Percentiles rank a stretch among this genome's conserved stretches.
phyloP scores from a whole-genome alignment of 2,888 invertebrate genomes.

The Athetis lepigone region DNA sequence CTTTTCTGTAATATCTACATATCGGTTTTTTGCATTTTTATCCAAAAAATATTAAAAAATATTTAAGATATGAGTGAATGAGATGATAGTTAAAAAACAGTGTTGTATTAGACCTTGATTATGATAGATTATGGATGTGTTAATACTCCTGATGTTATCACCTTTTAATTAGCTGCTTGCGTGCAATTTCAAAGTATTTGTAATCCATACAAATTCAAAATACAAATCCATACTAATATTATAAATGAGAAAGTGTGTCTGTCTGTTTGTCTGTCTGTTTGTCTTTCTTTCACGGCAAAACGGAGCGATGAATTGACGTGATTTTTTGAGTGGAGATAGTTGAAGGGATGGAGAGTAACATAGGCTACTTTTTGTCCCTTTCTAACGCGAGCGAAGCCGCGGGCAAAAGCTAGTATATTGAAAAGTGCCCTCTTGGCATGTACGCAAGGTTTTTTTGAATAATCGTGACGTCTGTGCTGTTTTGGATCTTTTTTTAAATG shows the following conservation, averaged over 20 bases:
- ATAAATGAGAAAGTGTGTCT: too few species aligned
- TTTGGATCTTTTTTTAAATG: not conserved
- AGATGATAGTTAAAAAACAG: conserved; percentile 9
- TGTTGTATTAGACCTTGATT: conserved; percentile 44
- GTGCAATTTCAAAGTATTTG: not conserved
- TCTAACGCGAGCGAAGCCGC: too few species aligned
- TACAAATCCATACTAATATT: too few species aligned
- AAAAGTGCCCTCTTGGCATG: not conserved
- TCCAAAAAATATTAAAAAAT: not conserved
- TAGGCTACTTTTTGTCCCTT: too few species aligned
- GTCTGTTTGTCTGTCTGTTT: too few species aligned
- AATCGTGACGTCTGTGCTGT: too few species aligned
- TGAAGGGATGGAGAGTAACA: too few species aligned
- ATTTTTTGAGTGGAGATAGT: too few species aligned
- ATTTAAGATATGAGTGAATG: conserved; percentile 8
- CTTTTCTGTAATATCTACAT: too few species aligned
- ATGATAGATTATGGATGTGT: conserved; percentile 22
- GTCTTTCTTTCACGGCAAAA: too few species aligned
- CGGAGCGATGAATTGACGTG: too few species aligned
- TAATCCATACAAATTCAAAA: conserved; percentile 2
- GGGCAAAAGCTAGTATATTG: not conserved
- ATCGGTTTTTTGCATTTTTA: not conserved
- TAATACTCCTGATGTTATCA: conserved; percentile 11
- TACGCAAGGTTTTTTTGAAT: not conserved
- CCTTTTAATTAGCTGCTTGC: conserved; percentile 32